Evolutionary conservation across 2,797 vertebrate species (phyloP), one percentile per base, ranked within the genome.

Genomic region (Anomalospiza imberbis): DNA sequence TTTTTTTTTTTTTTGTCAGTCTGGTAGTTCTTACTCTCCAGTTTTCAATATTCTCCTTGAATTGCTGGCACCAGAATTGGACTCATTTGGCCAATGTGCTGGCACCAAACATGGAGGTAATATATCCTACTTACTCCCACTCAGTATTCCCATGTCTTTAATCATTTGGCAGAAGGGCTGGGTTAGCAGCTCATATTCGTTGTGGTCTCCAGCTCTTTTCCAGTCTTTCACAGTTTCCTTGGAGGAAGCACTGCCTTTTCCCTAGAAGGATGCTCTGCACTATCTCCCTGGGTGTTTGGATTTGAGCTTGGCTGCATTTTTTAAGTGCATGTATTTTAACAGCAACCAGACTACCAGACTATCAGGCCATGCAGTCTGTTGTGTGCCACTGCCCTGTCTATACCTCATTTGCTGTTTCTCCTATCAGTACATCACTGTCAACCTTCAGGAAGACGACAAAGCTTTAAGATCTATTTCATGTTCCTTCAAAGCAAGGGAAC

Each of bases 101-200:
- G 32, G 73, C 72, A 83, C 80, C 86, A 91, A 17, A 91, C 31
- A 9, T 57, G 80, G 31, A 93, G 70, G 89, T 81, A 66, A 78
- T 88, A 71, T 32, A 91, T 92, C 66, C 85, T 75, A n/a, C 66
- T 93, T 85, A 78, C 95, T 90, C 92, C 91, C 81, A 91, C 91
- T 70, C 87, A 83, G 26, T 92, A 92, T 91, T 95, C 85, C 87
- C 85, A 38, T 61, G 57, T 44, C 58, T 89, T 94, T 92, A 93
- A 87, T 92, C 86, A 79, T 60, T 87, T 87, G 60, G 71, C 89
- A 93, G 77, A 85, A 89, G 71, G 74, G 51, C 60, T 79, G 71
- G 51, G 36, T 72, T 86, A 93, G 80, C 73, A 84, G 89, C 81
- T 91, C 17, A 0, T 48, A 26, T 79, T 91, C 6, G 5, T 44